Evolutionary conservation across 2,113 vertebrate species (phyloP), one percentile per base, ranked within the genome.

Genomic region (Colinus virginianus): DNA sequence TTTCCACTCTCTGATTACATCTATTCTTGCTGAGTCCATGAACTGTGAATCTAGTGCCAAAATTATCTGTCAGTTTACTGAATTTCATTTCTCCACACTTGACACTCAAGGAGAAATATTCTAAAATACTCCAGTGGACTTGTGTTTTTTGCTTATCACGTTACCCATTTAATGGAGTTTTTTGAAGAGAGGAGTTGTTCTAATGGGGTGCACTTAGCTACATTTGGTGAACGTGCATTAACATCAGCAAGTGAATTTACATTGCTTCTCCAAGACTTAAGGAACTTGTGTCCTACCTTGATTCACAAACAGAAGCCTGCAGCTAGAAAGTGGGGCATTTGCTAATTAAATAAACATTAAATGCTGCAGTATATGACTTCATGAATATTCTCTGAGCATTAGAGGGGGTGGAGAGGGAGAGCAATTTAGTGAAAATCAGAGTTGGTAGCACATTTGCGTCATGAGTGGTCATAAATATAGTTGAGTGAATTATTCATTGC

Each of bases 301-400:
- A 80, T 74, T 91, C 76, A 63, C 61, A 46, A 61, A 78, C 34
- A 13, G 36, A 90, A 88, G 25, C 34, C 36, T 75, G 25, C 28
- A 90, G 70, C 68, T 84, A 68, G 4, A 18, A 64, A 75, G 14
- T 71, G 21, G 16, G 78, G 8, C 4, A 21, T 9, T 88, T 87
- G 17, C 11, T 88, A 93, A 81, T 75, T 68, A 84, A 88, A 83
- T 69, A 83, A 84, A 61, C 34, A 78, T 90, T 75, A 78, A 84
- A 32, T 83, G 51, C 22, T 64, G 18, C 18, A 46, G 34, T 71
- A 26, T 79, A 61, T 58, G 13, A 53, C 51, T 94, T 78, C n/a
- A 85, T 85, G 64, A 87, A 51, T 86, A 82, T 75, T 90, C n/a
- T 88, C 55, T 84, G 69, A 76, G 36, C 34, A 61, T 58, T 53